Base-by-base conservation (phyloP, 1,140 invertebrate species). In the Brachionus plicatilis region DNA sequence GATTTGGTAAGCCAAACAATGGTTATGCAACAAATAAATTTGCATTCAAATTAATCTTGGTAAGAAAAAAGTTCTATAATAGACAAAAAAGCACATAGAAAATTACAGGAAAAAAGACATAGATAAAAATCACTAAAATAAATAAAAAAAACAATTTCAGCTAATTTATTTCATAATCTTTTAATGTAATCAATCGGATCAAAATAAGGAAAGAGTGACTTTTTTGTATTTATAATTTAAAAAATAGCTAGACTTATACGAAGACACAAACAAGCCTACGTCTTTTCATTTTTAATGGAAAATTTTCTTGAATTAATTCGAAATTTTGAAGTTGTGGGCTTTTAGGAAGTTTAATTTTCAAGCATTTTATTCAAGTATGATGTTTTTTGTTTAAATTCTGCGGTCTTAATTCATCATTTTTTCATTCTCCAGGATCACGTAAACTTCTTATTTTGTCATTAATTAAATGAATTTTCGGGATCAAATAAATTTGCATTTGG, bases 141-240 rank as follows among this genome's bases (percentile, higher is more conserved):
- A 50, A 76, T 50, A 50, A 60, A 60, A 60, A 76, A 50, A 50
- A 50, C 45, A 20, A 76, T 76, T 76, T 76, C 50, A 50, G 41
- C 43, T 76, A 76, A 76, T 76, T 76, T 76, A 76, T 76, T 76
- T 47, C 43, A 11, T 76, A 76, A 76, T 76, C 72, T 76, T 76
- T 76, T 76, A 76, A 76, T 76, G 43, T 50, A 47, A 76, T 76
- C 72, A 47, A 76, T 50, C 47, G 17, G n/a, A 43, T 68, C 12
- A 11, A 17, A 43, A 45, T 43, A 37, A 9, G 20, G 41, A 75
- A 75, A 75, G 41, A 75, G 70, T 75, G 53, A 60, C 53, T 60
- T 60, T 53, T 60, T 60, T 60, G 53, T 60, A 60, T 20, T 60
- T 60, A 24, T 20, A 60, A 60, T 60, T n/a, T 33, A 33, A 68